phyloP scores from a whole-genome alignment of 2,113 vertebrate genomes.

The Formicarius rufipectus region DNA sequence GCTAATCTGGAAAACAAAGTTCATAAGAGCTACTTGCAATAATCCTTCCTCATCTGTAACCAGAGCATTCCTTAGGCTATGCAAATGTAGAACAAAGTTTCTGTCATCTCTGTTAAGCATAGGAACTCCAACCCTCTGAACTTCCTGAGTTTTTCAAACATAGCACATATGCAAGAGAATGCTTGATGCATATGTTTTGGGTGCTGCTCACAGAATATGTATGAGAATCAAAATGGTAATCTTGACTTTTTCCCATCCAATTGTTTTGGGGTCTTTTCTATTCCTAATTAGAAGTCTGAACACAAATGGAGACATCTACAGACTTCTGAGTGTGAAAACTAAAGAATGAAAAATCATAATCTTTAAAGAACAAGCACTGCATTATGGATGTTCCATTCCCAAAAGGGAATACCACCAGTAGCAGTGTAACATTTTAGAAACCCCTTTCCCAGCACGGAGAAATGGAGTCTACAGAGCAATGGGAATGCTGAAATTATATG shows the following conservation, averaged over 20 bases:
- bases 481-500: background rate
- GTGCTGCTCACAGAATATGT: constrained; percentile 45
- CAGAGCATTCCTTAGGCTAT: background rate
- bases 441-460: background rate
- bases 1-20: background rate
- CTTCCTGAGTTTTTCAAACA: constrained; percentile 17
- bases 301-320: constrained; percentile 13
- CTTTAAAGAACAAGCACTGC: background rate
- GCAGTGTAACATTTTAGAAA: background rate
- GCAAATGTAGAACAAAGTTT: background rate
- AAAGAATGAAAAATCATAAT: background rate
- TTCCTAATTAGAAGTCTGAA: constrained; percentile 30
- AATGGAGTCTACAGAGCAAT: background rate
- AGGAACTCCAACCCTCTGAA: background rate
- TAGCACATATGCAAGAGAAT: constrained; percentile 40
- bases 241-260: constrained; percentile 47
- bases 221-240: constrained; percentile 46
- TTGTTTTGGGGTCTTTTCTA: constrained; percentile 24
- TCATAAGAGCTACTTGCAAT: background rate
- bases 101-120: background rate
- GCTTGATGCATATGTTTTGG: background rate
- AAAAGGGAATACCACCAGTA: background rate
- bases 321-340: background rate
- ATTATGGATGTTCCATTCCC: background rate
- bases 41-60: background rate